Percentiles rank a stretch among this genome's conserved stretches.
These are phyloP conservation scores for Natator depressus DNA, from an alignment of 2,113 vertebrate genomes.

Conservation along the genomic window DNA sequence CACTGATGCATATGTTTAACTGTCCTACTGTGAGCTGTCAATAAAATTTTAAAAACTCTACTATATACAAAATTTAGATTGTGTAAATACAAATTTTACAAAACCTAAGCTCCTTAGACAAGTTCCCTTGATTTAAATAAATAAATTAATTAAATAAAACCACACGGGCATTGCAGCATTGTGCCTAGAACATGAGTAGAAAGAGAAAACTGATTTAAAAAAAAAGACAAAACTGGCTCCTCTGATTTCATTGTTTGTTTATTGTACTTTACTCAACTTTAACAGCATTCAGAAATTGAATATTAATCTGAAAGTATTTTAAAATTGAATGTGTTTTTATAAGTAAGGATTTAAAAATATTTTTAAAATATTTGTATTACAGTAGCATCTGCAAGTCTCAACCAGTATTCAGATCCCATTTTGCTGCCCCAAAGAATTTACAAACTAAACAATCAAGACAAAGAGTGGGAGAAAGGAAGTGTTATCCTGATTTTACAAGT, in stretches of 20 bases:
- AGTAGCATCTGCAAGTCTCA: background rate
- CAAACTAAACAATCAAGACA: background rate
- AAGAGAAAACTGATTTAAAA: background rate
- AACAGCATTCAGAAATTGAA: background rate
- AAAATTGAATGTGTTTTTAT: background rate
- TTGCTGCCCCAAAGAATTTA: background rate
- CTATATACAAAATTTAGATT: background rate
- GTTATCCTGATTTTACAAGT: rapidly evolving
- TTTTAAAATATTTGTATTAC: background rate
- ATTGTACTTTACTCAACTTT: background rate
- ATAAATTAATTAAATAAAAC: background rate
- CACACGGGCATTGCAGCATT: background rate
- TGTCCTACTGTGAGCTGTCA: background rate
- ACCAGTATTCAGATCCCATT: background rate
- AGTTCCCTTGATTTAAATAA: background rate
- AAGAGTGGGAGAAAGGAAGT: background rate
- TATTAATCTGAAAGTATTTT: background rate
- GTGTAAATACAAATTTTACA: background rate
- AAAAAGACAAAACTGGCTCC: background rate
- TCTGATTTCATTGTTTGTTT: background rate
- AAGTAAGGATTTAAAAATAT: background rate
- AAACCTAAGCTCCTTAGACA: background rate
- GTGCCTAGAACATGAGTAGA: background rate
- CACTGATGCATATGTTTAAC: background rate
- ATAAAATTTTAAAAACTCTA: background rate